Base-by-base conservation (phyloP, 2,113 vertebrate species). In the Rhegmatorhina hoffmannsi region DNA sequence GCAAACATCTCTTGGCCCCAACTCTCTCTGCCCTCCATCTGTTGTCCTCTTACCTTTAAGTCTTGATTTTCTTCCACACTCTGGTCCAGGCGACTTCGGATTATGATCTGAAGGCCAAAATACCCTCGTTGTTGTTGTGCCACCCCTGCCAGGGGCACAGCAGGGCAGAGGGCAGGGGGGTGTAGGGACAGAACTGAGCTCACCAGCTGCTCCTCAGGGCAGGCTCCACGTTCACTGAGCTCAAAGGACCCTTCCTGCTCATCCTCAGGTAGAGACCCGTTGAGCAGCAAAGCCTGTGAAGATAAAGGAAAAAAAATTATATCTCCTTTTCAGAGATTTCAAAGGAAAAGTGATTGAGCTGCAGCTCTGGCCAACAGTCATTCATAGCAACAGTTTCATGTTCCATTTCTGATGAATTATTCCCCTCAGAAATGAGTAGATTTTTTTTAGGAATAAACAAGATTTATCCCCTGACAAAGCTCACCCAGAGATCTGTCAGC, bases 51-150 rank as follows among this genome's bases (percentile, higher is more conserved):
- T 96, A 99, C 99, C 99, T 99, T 99, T 31, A 99, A 95, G 50
- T 99, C 98, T 94, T 98, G 98, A 91, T 98, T 98, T 94, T 99
- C 99, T 69, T 99, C 99, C 98, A 99, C 97, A 33, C 99, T 99
- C 97, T 99, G 99, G 97, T 99, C 99, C 96, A 99, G 98, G 33
- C 98, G 99, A 97, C 99, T 99, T 44, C 98, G 98, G 94, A 98
- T 98, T 92, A 99, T 98, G 72, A 99, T 95, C 99, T 99, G 95
- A 89, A 95, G 25, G 94, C 63, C 94, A 92, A 46, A 95, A 90
- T 3, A 69, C 9, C 55, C 44, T 18, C 11, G 7, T 72, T 76
- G 49, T 33, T 56, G 40, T 3, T 52, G 84, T 29, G 77, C 64
- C 40, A 38, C 63, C 60, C 59, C 33, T 16, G 23, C n/a, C 31